Evolutionary conservation across 1,140 invertebrate species (phyloP).

Genomic region (Helicoverpa zea): DNA sequence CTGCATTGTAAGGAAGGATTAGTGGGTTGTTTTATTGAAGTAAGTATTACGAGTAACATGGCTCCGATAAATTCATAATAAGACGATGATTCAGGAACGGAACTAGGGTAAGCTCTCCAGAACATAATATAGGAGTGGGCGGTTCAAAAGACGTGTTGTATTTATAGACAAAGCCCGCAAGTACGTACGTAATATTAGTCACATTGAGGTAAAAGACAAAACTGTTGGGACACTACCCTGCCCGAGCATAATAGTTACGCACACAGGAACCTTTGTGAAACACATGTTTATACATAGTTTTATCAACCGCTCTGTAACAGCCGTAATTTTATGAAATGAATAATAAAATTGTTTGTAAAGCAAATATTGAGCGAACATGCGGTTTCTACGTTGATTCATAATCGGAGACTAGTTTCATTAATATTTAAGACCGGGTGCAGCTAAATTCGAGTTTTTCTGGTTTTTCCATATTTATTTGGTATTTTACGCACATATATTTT

Average conservation of each 20-base stretch:
- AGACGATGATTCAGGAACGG: conserved; percentile 39
- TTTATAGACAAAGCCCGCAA: conserved; percentile 51
- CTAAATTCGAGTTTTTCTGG: too few species aligned
- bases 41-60: neutral
- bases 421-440: too few species aligned
- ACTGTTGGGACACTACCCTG: conserved; percentile 23
- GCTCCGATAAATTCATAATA: neutral
- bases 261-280: conserved; percentile 45
- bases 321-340: neutral
- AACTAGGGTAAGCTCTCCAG: conserved; percentile 49
- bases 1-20: neutral
- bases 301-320: conserved; percentile 26
- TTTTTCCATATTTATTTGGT: too few species aligned
- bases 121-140: conserved; percentile 42
- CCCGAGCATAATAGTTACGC: conserved; percentile 32
- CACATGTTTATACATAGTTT: conserved; percentile 52
- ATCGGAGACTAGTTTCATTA: too few species aligned
- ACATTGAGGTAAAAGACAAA: conserved; percentile 45
- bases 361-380: conserved; percentile 6
- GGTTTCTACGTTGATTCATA: neutral
- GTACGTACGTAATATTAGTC: conserved; percentile 40
- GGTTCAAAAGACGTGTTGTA: conserved; percentile 47
- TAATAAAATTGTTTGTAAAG: conserved; percentile 9
- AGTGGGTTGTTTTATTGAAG: neutral
- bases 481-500: too few species aligned